These are phyloP conservation scores for Thinocorus orbignyianus DNA, from an alignment of 2,113 vertebrate species.

Conservation along the genomic window DNA sequence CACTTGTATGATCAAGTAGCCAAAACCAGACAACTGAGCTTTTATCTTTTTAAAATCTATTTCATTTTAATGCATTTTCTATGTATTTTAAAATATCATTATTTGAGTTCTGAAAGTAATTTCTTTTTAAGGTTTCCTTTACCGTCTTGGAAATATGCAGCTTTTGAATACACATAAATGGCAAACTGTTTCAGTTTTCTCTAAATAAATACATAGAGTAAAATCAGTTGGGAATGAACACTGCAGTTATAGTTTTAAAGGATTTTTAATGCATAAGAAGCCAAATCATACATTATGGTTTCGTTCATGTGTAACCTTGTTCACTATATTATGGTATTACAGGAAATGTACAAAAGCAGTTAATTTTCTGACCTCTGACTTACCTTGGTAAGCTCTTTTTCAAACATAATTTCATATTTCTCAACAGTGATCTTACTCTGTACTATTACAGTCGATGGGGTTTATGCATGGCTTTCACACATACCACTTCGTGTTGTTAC, in stretches of 20 bases:
- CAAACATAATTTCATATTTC: not conserved
- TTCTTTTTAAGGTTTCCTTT: constrained; percentile 14
- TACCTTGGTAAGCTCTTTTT: not conserved
- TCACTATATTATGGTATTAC: accelerated
- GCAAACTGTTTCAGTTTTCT: constrained; percentile 16
- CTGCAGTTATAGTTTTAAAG: not conserved
- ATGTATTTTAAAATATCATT: not conserved
- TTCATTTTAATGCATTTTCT: not conserved
- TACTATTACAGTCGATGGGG: not conserved
- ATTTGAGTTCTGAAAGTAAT: not conserved
- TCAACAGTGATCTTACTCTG: not conserved
- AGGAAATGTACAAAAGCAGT: not conserved
- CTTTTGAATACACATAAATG: not conserved
- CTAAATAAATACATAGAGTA: constrained; percentile 20
- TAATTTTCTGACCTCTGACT: not conserved
- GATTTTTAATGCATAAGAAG: not conserved
- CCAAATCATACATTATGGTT: not conserved
- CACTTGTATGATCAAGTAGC: not conserved
- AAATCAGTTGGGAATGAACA: not conserved
- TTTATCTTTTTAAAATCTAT: not conserved
- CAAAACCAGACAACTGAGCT: not conserved
- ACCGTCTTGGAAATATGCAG: not conserved
- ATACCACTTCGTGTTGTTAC: not conserved
- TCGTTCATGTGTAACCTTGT: not conserved
- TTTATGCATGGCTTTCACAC: not conserved